These are phyloP conservation scores for Danio tinwini DNA, from an alignment of 2,797 vertebrate genomes.

Conservation along the genomic window DNA sequence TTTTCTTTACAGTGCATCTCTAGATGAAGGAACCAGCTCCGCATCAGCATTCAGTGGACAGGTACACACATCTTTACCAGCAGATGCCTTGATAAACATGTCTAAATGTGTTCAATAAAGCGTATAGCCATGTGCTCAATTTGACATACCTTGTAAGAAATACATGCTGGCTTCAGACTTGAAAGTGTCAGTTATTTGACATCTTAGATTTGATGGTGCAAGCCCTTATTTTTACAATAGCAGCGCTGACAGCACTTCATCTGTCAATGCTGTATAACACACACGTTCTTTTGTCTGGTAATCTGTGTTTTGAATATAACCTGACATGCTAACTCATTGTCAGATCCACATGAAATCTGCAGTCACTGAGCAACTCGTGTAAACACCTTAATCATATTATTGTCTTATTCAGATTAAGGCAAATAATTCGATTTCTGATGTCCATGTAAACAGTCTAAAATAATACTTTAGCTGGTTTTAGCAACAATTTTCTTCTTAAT, in stretches of 20 bases:
- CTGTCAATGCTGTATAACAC: not conserved
- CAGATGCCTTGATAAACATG: not conserved
- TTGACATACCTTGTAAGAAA: not conserved
- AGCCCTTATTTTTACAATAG: not conserved
- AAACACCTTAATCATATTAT: too few species aligned
- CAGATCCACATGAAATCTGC: not conserved
- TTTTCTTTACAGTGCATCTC: constrained; percentile 78
- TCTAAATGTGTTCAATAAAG: not conserved
- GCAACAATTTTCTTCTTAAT: too few species aligned
- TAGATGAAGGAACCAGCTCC: constrained; percentile 88
- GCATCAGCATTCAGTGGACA: constrained; percentile 84
- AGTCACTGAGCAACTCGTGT: too few species aligned
- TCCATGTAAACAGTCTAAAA: too few species aligned
- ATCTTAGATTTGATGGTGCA: not conserved
- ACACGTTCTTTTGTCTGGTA: not conserved
- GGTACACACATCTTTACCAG: constrained; percentile 71
- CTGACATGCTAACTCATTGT: too few species aligned
- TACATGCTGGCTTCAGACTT: not conserved
- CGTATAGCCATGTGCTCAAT: not conserved
- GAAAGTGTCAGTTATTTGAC: not conserved
- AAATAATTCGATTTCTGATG: too few species aligned
- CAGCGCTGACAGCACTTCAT: not conserved
- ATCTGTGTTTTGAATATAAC: not conserved
- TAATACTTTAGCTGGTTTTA: too few species aligned
- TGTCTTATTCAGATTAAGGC: too few species aligned